phyloP scores from a whole-genome alignment of 2,797 vertebrate species.

The Allobates femoralis region DNA sequence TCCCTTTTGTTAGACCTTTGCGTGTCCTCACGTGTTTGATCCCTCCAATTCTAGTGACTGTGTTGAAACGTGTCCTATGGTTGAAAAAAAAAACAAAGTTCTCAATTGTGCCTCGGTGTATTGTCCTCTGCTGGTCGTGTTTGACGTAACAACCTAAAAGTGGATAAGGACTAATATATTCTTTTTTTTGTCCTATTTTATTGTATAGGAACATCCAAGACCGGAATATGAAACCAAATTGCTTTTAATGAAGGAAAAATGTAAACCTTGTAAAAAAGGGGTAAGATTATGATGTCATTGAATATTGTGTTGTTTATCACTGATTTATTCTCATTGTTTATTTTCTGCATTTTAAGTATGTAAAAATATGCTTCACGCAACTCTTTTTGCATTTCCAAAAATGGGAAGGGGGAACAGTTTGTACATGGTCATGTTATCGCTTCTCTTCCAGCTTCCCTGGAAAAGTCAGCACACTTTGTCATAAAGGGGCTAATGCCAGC shows the following conservation, averaged over 20 bases:
- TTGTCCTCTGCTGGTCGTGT: slow-evolving; percentile 27
- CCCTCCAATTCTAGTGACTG: slow-evolving; percentile 53
- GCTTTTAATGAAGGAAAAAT: slow-evolving; percentile 77
- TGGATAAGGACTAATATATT: slow-evolving; percentile 27
- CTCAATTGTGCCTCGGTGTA: slow-evolving; percentile 41
- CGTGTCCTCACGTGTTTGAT: slow-evolving; percentile 57
- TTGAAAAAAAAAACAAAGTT: slow-evolving; percentile 13
- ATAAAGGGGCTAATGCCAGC: no score
- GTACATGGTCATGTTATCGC: no score
- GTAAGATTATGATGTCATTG: slow-evolving; percentile 70
- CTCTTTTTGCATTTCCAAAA: no score
- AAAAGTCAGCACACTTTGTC: no score
- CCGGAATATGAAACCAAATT: slow-evolving; percentile 92
- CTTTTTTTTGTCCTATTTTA: slow-evolving; percentile 50
- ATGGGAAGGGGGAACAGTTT: no score
- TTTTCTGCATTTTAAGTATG: no score
- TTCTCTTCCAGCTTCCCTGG: no score
- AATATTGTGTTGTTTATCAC: no score
- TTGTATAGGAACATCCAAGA: slow-evolving; percentile 85
- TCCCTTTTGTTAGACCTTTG: slow-evolving; percentile 53
- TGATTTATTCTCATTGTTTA: neutral
- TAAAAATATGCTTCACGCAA: no score
- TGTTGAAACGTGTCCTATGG: slow-evolving; percentile 54
- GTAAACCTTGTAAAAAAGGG: slow-evolving; percentile 76
- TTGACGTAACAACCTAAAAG: slow-evolving; percentile 55